Evolutionary conservation across 2,888 invertebrate species (phyloP), one percentile per base, ranked within the genome.

Genomic region (Furcula furcula): DNA sequence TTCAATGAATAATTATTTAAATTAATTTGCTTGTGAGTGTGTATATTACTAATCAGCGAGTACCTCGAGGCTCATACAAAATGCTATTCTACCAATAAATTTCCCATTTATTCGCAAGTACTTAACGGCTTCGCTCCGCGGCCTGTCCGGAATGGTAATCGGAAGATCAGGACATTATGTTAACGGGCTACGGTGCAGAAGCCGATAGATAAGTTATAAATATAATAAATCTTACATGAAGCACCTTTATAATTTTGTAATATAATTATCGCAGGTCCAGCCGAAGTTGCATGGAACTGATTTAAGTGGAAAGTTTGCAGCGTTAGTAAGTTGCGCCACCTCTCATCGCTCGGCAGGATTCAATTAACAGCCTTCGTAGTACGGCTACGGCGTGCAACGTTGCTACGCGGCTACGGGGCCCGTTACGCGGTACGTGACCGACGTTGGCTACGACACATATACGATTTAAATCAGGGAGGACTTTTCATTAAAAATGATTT

Each of bases 291-390:
- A 47, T 40, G 38, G 27, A 44, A 46, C 40, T 58, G 28, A 53
- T 59, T 48, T 55, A 58, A 58, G 56, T 58, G 59, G 53, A 59
- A 58, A 58, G 57, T 57, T 57, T 54, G 55, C 42, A 37, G 46
- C 38, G 46, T 58, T 57, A 57, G 47, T 46, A 58, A 56, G 58
- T 51, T 56, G 48, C 46, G 63, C 56, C 59, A 68, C 71, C 70
- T 74, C 71, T 66, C 64, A 59, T 53, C 66, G 65, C 40, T 56
- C 57, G 65, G 55, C 55, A 53, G 53, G 62, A 70, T 70, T 65
- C 65, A 72, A 77, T 76, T 71, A 74, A 67, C 68, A 70, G 60
- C 76, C 74, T 76, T 41, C 71, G 70, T 68, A 69, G 69, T 66
- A 64, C 64, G 67, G 55, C 56, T 57, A 55, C 65, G 55, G 42